Evolutionary conservation across 2,888 invertebrate genomes (phyloP), one percentile per base, ranked within the genome.

Genomic region (Unio delphinus): DNA sequence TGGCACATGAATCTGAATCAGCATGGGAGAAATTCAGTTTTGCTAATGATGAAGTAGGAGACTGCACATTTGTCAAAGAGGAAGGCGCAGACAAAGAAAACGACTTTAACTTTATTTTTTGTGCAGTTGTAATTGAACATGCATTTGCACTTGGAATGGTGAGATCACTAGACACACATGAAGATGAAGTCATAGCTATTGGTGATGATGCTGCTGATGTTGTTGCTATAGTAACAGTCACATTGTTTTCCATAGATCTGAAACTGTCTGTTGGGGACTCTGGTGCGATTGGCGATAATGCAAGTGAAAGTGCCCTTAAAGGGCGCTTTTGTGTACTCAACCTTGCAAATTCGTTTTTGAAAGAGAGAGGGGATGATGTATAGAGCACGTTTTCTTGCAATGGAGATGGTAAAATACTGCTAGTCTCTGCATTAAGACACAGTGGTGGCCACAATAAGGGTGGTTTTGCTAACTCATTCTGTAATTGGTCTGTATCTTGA

Each of bases 91-190:
- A 68, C 28, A 78, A 61, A 65, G 68, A 71, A 67, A 80, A 80
- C 26, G 74, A 76, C 61, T 79, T 79, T 7, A 77, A 62, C 68
- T 74, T 77, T 60, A 77, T 74, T 56, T 57, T 67, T 23, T 72
- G 77, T 55, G 73, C 69, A 57, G 69, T 68, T 59, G 74, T 74
- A n/a, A 74, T 73, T 23, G 74, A 70, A 63, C 68, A 45, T 45
- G 45, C 45, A 45, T 45, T 45, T 45, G 45, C 15, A 45, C 45
- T 45, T 45, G 45, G 45, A 45, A 45, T 45, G 45, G 45, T 45
- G 45, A 45, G 45, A 45, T 45, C 45, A 45, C 45, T 45, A 45
- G 45, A 45, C 8, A 45, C 3, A 45, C 45, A 45, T 15, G 45
- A 45, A 45, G 45, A 45, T 45, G 15, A 45, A 45, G 45, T 45